Evolutionary conservation across 2,888 invertebrate genomes (phyloP).

Genomic region (Tridacna gigas): DNA sequence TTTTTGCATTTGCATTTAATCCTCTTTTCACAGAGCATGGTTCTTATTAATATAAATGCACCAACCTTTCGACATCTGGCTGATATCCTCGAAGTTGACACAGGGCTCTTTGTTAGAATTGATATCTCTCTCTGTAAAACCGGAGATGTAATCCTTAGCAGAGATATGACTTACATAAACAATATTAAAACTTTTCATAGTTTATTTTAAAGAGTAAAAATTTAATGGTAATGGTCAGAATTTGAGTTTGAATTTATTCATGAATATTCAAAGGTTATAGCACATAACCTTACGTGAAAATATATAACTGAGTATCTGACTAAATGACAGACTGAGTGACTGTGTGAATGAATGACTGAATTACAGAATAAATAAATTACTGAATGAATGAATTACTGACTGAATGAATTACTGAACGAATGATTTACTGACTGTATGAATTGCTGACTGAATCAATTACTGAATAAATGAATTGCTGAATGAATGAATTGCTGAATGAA

Average conservation of each 20-base stretch:
- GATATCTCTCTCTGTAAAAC: slow-evolving; percentile 30
- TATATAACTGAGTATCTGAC: no score
- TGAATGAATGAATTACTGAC: not conserved
- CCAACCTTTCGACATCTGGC: slow-evolving; percentile 41
- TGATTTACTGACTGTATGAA: not conserved
- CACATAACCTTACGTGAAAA: no score
- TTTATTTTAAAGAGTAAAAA: no score
- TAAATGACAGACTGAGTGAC: no score
- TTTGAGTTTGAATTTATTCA: no score
- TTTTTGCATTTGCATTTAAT: no score
- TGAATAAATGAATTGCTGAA: not conserved
- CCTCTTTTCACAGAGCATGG: no score
- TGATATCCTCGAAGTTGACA: slow-evolving; percentile 29
- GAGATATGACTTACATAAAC: no score
- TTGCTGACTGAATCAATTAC: not conserved
- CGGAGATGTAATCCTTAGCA: no score
- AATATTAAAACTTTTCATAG: no score
- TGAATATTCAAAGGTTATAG: no score
- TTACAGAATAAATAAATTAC: not conserved
- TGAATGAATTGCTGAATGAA: not conserved
- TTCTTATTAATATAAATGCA: not conserved
- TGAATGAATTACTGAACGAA: not conserved
- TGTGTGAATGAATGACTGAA: not conserved
- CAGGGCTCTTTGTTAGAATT: slow-evolving; percentile 38
- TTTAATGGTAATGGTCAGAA: no score